Percentiles rank a stretch among this genome's conserved stretches.
phyloP scores from a whole-genome alignment of 2,888 invertebrate genomes.

The Reticulitermes lucifugus region DNA sequence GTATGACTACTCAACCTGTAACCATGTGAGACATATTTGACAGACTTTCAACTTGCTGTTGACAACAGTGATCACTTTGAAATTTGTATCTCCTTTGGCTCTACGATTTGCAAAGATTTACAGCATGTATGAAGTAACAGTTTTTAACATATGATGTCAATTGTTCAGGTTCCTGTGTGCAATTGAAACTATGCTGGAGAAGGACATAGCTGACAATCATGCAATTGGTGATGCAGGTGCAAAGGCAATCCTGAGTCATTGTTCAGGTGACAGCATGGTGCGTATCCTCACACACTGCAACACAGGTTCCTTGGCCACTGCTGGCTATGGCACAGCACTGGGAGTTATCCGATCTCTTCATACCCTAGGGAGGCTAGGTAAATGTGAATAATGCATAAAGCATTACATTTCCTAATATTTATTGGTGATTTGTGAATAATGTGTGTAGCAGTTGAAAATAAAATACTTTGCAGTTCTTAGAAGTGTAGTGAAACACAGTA shows the following conservation, averaged over 20 bases:
- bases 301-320: conserved; percentile 97
- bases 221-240: conserved; percentile 89
- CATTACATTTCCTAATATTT: not conserved
- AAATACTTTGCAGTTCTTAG: no score
- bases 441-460: no score
- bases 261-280: conserved; percentile 71
- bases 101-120: no score
- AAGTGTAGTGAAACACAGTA: no score
- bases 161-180: conserved; percentile 76
- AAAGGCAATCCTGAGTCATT: conserved; percentile 74
- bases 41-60: no score
- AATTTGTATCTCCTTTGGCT: no score
- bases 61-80: no score
- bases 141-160: not conserved
- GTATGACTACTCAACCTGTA: no score
- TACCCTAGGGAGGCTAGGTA: conserved; percentile 76
- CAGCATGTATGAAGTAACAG: not conserved
- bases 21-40: no score
- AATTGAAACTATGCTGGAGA: conserved; percentile 85
- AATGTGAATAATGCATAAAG: conserved; percentile 53
- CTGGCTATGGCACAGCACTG: conserved; percentile 97
- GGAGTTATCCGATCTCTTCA: conserved; percentile 86
- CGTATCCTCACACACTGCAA: conserved; percentile 96
- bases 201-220: conserved; percentile 89
- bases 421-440: no score